Evolutionary conservation across 2,888 invertebrate species (phyloP).

Genomic region (Octonoba sinensis): DNA sequence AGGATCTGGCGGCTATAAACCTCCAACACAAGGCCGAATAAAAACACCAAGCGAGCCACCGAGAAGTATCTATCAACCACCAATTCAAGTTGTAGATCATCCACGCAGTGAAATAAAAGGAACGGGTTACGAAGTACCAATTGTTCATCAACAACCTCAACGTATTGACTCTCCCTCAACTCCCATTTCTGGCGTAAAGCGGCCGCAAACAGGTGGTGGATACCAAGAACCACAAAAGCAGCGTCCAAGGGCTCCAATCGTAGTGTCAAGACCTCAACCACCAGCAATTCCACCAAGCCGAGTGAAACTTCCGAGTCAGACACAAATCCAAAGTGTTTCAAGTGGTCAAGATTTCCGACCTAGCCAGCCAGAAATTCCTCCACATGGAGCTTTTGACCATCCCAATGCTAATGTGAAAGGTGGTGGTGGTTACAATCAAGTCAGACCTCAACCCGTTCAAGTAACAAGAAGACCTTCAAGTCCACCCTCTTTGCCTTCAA

Average conservation of each 20-base stretch:
- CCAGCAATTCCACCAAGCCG: conserved; percentile 40
- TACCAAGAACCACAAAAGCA: conserved; percentile 30
- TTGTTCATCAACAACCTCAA: conserved; percentile 26
- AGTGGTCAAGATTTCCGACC: conserved; percentile 11
- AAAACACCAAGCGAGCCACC: conserved; percentile 60
- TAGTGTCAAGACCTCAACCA: conserved; percentile 45
- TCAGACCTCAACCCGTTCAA: conserved; percentile 3
- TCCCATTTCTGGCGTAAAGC: conserved; percentile 32
- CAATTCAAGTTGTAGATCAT: conserved; percentile 52
- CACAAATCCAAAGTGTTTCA: conserved; percentile 30
- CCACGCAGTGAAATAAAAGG: conserved; percentile 51
- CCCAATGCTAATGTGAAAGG: conserved; percentile 60
- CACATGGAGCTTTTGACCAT: conserved; percentile 39
- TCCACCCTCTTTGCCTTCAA: conserved; percentile 43
- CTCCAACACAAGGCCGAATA: conserved; percentile 25
- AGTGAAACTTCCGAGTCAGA: conserved; percentile 39
- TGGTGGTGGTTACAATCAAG: conserved; percentile 32
- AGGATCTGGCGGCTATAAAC: conserved; percentile 41
- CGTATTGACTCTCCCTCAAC: conserved; percentile 40
- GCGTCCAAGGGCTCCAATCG: conserved; percentile 46
- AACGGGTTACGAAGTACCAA: conserved; percentile 24
- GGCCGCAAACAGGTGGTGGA: conserved; percentile 19
- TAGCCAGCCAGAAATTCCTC: conserved; percentile 34
- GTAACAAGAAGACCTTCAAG: conserved; percentile 19
- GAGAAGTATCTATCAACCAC: conserved; percentile 43